Base-by-base conservation (phyloP, 1,140 invertebrate genomes). In the Anastrepha ludens region DNA sequence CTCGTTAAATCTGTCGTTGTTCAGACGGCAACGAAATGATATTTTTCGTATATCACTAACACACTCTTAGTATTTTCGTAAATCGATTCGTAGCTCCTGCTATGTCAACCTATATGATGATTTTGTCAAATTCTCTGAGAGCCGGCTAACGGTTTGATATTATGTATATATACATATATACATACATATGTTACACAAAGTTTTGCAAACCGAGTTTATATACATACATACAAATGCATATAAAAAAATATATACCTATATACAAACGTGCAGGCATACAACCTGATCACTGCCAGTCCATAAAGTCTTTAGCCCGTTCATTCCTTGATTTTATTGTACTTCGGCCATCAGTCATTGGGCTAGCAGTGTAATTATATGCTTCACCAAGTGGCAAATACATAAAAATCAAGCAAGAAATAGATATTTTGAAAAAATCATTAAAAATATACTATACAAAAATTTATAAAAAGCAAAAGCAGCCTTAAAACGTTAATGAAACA, bases 351-450 rank as follows among this genome's bases (percentile, higher is more conserved):
- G 74, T 55, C 74, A 55, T 20, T n/a, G 44, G 74, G 47, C 74
- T 81, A 81, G 50, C 74, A 81, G 44, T 55, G 47, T 55, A 81
- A 81, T 81, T 81, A 55, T 81, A 81, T 47, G n/a, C 6, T 9
- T 81, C 50, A 81, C 17, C 55, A 29, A 81, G 55, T 81, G 50
- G 47, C 74, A 55, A 81, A 81, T 81, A 55, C 58, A 58, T 81
- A 55, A 20, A 81, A 55, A 17, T 29, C n/a, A 55, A 81, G 11
- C 74, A 1, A n/a, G 11, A 81, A 55, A 55, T 50, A 67, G 50
- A 55, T 8, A 74, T 81, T 81, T n/a, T 4, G 44, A n/a, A 74
- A 13, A 62, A 62, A 62, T 13, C 17, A 44, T 15, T 74, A 17
- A n/a, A 13, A 41, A 17, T 47, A 67, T 67, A 44, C 11, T 74